Percentiles rank a stretch among this genome's conserved stretches.
phyloP scores from a whole-genome alignment of 2,113 vertebrate species.

The Equus przewalskii region DNA sequence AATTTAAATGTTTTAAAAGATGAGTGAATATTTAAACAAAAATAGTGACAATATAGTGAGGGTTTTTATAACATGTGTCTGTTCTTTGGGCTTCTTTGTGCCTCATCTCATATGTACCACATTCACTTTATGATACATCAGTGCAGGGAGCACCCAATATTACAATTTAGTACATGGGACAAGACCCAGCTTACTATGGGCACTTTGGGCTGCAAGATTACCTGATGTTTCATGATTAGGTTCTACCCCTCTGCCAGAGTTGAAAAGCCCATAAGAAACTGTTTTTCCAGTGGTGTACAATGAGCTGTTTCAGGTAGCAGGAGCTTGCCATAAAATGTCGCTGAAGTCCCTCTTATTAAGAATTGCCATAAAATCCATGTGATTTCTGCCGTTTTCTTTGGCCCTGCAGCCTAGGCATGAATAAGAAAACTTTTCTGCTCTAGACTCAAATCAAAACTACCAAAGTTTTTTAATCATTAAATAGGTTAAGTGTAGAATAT shows the following conservation, averaged over 20 bases:
- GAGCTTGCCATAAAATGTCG: background rate
- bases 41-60: background rate
- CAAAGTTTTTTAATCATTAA: background rate
- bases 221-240: background rate
- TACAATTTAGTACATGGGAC: background rate
- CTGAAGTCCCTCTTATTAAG: background rate
- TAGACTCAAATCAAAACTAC: background rate
- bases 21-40: background rate
- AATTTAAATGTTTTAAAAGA: background rate
- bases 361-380: background rate
- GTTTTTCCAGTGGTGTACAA: background rate
- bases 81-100: background rate
- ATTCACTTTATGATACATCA: background rate
- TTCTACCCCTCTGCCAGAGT: background rate
- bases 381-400: background rate
- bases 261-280: background rate
- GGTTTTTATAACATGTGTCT: background rate
- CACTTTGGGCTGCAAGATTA: background rate
- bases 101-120: background rate
- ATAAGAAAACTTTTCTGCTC: background rate
- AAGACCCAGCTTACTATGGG: background rate
- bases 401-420: background rate
- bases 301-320: background rate
- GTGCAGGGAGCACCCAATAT: background rate
- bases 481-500: background rate